Base-by-base conservation (phyloP, 2,113 vertebrate genomes). In the Jaculus jaculus region DNA sequence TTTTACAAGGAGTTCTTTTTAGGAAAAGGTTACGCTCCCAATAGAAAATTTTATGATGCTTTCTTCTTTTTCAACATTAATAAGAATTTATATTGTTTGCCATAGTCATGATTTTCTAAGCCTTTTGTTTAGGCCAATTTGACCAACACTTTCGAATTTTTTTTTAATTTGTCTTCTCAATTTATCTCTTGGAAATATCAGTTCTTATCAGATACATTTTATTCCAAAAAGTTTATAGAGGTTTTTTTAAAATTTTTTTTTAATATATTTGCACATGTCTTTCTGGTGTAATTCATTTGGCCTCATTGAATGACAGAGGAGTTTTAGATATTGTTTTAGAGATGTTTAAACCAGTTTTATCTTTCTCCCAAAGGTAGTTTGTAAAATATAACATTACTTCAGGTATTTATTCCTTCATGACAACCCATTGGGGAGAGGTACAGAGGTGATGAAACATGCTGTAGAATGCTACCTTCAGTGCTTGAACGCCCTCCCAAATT, bases 91-190 rank as follows among this genome's bases (percentile, higher is more conserved):
- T 71, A 26, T 69, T 87, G 65, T 54, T 80, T 87, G 28, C 37
- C 23, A 18, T 71, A 32, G 61, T n/a, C 9, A 20, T 69, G 79
- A 91, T 86, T 86, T 92, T 63, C 51, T 28, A 71, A 84, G 84
- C 63, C 78, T 24, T 77, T 85, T 58, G 34, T 82, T 90, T 77
- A 82, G n/a, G 58, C 60, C 82, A 42, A 86, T 85, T 90, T 94
- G 80, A 54, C 3, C 7, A 86, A 89, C 23, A 80, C 42, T 34
- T 93, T 66, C 18, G 21, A 18, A 73, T n/a, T 47, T 47, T 47
- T 61, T 90, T 86, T 75, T 60, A 84, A 72, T 47, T 32, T 11
- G 26, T 51, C 42, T 73, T 61, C 18, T 69, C 47, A 15, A 54
- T 82, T 86, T n/a, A 26, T 39, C 4, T 51, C 26, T 73, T 79